These are phyloP conservation scores for Patella pellucida DNA, from an alignment of 2,888 invertebrate species.

Conservation along the genomic window DNA sequence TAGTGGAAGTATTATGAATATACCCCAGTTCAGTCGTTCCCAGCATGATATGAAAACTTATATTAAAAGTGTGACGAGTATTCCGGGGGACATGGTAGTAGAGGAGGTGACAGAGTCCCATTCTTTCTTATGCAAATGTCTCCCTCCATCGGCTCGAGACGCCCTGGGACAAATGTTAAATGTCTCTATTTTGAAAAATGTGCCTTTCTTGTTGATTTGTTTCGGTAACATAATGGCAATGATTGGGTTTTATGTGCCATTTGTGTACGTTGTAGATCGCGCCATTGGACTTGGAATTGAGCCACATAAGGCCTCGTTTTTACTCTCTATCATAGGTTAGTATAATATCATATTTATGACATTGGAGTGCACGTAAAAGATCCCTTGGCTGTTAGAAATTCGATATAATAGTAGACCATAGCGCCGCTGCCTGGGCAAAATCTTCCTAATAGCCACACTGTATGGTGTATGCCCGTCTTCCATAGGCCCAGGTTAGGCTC, in stretches of 20 bases:
- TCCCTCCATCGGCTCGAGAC: slow-evolving; percentile 70
- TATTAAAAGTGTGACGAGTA: slow-evolving; percentile 89
- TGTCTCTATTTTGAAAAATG: slow-evolving; percentile 86
- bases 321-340: slow-evolving; percentile 72
- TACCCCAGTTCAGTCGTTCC: slow-evolving; percentile 83
- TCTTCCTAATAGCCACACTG: no score
- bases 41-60: slow-evolving; percentile 91
- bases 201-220: slow-evolving; percentile 92
- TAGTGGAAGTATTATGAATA: slow-evolving; percentile 92
- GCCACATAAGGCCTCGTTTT: slow-evolving; percentile 72
- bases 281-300: slow-evolving; percentile 56
- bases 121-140: slow-evolving; percentile 41
- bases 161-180: slow-evolving; percentile 88
- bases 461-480: no score
- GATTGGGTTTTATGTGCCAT: slow-evolving; percentile 67
- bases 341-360: background rate
- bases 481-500: no score
- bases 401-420: no score
- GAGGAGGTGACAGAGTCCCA: slow-evolving; percentile 30
- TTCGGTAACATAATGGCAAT: slow-evolving; percentile 81
- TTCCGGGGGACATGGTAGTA: slow-evolving; percentile 74
- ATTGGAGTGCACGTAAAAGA: no score
- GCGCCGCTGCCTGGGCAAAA: no score
- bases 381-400: no score
- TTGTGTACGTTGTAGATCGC: slow-evolving; percentile 62